Evolutionary conservation across 2,888 invertebrate genomes (phyloP), one percentile per base, ranked within the genome.

Genomic region (Eupithecia pulchellata): DNA sequence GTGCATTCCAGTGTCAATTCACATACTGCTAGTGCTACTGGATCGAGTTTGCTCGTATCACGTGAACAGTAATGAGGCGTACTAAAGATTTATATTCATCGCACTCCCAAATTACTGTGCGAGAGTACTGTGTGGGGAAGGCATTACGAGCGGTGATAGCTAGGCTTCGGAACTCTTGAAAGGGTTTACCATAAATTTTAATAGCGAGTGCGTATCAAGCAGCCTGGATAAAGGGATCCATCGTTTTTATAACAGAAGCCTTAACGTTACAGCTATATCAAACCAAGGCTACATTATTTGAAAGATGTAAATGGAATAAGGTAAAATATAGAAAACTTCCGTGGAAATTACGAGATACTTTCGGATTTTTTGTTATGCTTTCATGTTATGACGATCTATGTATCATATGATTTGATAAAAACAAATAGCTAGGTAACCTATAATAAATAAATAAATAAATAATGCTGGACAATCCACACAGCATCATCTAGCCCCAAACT

Each of bases 11-110:
- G 52, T 11, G 52, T 52, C 20, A 25, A 52, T 52, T 52, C 25
- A 25, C 11, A 52, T 52, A 52, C 11, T 52, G 13, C 13, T 52
- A 52, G 25, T 52, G 20, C 13, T 60, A 60, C 32, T 30, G 30
- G 58, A 30, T 32, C 58, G 30, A 60, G 30, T 32, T 32, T 30
- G n/a, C 58, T 60, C 11, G 58, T 32, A 60, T 52, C 58, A 60
- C 30, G 20, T 32, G 30, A 60, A 60, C 60, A 58, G 68, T 73
- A 73, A 71, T 66, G 63, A 61, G 39, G 75, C 75, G 74, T 78
- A 73, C 76, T 78, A 71, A 64, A 78, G 76, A 80, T 82, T 80
- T 81, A 82, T 81, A 81, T 79, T 81, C 79, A 82, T 75, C 63
- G 67, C 29, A 75, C 66, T 76, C 73, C 64, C 76, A 72, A 69